Percentiles rank a stretch among this genome's conserved stretches.
phyloP scores from a whole-genome alignment of 53 echinoderm and acorn worm species.

The Antedon mediterranea region DNA sequence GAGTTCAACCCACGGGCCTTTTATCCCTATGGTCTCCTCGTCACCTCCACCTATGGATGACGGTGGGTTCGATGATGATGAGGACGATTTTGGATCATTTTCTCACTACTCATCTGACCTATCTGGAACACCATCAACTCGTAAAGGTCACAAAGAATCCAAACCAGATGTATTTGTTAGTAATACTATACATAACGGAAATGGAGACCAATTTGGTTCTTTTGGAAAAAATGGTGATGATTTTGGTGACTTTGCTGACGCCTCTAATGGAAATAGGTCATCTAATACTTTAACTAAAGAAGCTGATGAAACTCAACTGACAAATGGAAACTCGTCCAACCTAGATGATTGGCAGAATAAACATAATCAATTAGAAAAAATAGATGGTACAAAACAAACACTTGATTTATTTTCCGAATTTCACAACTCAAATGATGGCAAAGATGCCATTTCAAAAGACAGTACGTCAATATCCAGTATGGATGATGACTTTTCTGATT shows the following conservation, averaged over 20 bases:
- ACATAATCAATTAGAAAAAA: not conserved
- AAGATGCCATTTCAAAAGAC: not conserved
- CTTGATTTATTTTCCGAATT: not conserved
- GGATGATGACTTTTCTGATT: not conserved
- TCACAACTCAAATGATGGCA: not conserved
- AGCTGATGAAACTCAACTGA: not conserved
- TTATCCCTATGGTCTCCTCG: conserved; percentile 89
- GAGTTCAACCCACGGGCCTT: conserved; percentile 51
- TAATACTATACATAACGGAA: conserved; percentile 2
- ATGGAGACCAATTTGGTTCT: not conserved
- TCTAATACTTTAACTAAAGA: not conserved
- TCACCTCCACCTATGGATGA: conserved; percentile 90
- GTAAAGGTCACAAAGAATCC: conserved; percentile 11
- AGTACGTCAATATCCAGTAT: not conserved
- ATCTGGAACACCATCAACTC: not conserved
- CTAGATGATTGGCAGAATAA: not conserved
- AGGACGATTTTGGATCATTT: conserved; percentile 85
- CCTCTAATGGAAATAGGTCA: not conserved
- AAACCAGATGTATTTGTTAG: not conserved
- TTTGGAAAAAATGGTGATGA: conserved; percentile 16
- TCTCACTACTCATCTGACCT: conserved; percentile 37
- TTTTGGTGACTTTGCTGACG: conserved; percentile 43
- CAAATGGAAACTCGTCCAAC: not conserved
- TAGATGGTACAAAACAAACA: not conserved
- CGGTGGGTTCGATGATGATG: conserved; percentile 74